Base-by-base conservation (phyloP, 2,888 invertebrate species). In the Heliconius hortense region DNA sequence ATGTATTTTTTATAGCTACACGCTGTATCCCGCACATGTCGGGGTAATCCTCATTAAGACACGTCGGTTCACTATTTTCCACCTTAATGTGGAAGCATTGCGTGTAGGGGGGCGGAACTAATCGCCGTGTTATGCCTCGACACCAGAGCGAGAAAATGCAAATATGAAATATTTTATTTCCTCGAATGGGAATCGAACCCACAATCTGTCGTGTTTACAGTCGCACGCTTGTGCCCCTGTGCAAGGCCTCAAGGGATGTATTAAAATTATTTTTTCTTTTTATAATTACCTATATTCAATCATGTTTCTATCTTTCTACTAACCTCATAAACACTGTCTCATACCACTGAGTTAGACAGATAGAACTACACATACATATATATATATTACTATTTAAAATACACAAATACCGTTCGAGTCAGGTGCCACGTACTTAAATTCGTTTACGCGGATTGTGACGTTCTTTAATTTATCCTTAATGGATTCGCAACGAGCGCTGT, bases 401-500 rank as follows among this genome's bases (percentile, higher is more conserved):
- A 81, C 77, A 78, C 77, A 72, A 63, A 77, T 70, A 77, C 69
- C 70, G 72, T 72, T 67, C 74, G 79, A 79, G 78, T 80, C 80
- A 83, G 82, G 81, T 82, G 82, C 80, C 79, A 80, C 79, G 82
- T 80, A 78, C 81, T 79, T 80, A 81, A 83, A 86, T 87, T 86
- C 88, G 86, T 88, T 88, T 89, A 87, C 85, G 82, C 81, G 83
- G 83, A 85, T 83, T 84, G 86, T 86, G 90, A 90, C 88, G 85
- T 84, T 82, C 85, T 88, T 92, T 92, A 90, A 93, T 93, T 91
- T 90, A 90, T 86, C 89, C 88, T 85, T 91, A 92, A 93, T 92
- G 91, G 89, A 83, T 89, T 91, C 87, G 84, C 85, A 90, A 90
- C 88, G 89, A 89, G 88, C 87, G 85, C 87, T 84, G 87, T 84